A percentile compares a stretch with the other conserved stretches of the same genome.
Evolutionary conservation across 2,113 vertebrate species (phyloP).

Genomic region (Seriola rivoliana): DNA sequence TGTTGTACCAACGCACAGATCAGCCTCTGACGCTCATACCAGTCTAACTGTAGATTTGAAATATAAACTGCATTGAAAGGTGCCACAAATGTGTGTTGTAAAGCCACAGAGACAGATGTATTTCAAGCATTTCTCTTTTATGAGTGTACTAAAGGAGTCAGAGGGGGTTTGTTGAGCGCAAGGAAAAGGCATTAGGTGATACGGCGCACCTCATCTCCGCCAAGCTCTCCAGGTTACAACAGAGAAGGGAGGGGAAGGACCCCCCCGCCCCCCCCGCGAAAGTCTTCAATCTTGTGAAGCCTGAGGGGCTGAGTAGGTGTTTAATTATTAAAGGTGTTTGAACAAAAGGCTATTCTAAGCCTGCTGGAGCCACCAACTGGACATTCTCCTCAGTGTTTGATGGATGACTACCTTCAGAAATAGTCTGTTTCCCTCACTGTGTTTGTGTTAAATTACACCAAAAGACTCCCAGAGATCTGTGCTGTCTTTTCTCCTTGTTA

Average conservation of each 20-base stretch:
- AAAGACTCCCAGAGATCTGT: conserved; percentile 57
- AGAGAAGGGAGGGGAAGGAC: conserved; percentile 42
- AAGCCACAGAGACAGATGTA: conserved; percentile 33
- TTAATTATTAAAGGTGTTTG: conserved; percentile 87
- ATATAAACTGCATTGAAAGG: neutral
- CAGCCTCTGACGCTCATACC: neutral
- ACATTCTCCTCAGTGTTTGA: conserved; percentile 76
- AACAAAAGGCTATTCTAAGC: conserved; percentile 84
- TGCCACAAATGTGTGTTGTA: neutral
- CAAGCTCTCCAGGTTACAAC: conserved; percentile 73
- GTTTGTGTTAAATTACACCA: conserved; percentile 69
- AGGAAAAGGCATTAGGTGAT: conserved; percentile 90
- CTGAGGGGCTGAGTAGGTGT: conserved; percentile 81
- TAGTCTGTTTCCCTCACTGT: conserved; percentile 61
- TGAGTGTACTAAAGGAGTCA: conserved; percentile 82
- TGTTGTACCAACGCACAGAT: neutral
- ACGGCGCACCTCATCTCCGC: conserved; percentile 61
- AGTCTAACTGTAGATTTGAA: neutral
- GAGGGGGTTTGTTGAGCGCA: conserved; percentile 88
- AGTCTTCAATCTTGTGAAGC: conserved; percentile 79
- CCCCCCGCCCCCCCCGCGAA: conserved; percentile 50
- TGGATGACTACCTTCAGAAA: conserved; percentile 72
- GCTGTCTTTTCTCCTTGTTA: conserved; percentile 34
- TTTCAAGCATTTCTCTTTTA: conserved; percentile 62
- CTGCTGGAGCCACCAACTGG: conserved; percentile 80